Evolutionary conservation across 2,113 vertebrate genomes (phyloP).

Genomic region (Cyprinodon tularosa): DNA sequence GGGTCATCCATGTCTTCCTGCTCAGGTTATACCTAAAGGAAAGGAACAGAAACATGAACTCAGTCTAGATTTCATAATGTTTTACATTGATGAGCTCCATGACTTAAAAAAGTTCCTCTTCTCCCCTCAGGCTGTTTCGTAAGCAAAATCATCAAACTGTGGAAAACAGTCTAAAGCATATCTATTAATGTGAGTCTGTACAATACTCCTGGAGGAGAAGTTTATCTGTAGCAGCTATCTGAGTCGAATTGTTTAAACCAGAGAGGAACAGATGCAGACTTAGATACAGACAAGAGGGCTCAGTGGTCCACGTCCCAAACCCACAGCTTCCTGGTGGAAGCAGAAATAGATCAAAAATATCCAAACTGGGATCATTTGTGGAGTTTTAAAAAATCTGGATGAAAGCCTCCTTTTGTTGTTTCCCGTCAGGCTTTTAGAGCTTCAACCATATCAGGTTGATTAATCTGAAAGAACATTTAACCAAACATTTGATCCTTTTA

Average conservation of each 20-base stretch:
- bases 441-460: too few species aligned
- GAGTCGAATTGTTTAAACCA: background rate
- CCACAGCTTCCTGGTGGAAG: background rate
- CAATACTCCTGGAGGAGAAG: background rate
- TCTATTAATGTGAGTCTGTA: too few species aligned
- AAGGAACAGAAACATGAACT: background rate
- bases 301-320: too few species aligned
- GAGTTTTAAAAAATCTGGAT: too few species aligned
- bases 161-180: background rate
- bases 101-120: background rate
- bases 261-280: background rate
- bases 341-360: background rate
- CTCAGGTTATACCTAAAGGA: constrained; percentile 86
- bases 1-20: constrained; percentile 85
- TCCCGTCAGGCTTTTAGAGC: too few species aligned
- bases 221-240: background rate
- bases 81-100: too few species aligned
- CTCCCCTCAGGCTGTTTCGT: background rate
- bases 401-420: too few species aligned
- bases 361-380: too few species aligned
- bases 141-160: background rate
- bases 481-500: too few species aligned
- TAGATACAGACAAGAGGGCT: too few species aligned
- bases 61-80: background rate
- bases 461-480: too few species aligned